Conservation (phyloP, 2,888 invertebrate species). For the Plagodis pulveraria region DNA sequence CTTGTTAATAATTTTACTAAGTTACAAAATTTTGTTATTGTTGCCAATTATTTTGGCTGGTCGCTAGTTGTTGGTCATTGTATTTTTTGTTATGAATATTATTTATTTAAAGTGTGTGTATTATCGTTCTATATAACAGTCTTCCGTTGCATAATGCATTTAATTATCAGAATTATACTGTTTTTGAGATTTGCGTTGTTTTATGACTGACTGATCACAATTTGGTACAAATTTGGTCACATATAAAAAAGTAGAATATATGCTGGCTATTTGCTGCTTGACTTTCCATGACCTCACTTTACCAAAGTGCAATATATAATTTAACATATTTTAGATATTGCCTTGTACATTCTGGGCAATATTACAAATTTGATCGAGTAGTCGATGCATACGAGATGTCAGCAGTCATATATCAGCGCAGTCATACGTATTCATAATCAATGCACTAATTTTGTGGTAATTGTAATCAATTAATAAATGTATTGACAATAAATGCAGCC, state of each 20-base stretch:
- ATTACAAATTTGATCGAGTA: no score
- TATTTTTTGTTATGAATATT: neutral
- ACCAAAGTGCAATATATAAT: no score
- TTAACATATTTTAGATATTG: no score
- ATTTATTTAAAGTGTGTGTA: neutral
- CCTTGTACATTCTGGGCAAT: no score
- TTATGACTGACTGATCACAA: no score
- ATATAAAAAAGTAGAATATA: no score
- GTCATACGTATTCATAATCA: neutral
- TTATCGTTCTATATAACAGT: neutral
- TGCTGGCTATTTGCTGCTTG: no score
- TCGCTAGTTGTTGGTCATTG: neutral
- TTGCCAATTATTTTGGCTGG: conserved; percentile 12
- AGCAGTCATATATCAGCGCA: neutral
- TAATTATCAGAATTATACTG: conserved; percentile 6
- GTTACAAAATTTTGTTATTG: conserved; percentile 10
- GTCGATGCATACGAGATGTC: no score
- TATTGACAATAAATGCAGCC: conserved; percentile 31
- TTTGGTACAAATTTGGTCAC: no score
- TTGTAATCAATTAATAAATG: conserved; percentile 3
- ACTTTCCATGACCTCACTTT: no score
- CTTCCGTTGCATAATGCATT: conserved; percentile 24
- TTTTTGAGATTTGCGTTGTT: neutral
- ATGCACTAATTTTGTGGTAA: neutral
- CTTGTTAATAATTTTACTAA: conserved; percentile 14